Conservation (phyloP, 2,113 vertebrate genomes). For the Phrynosoma platyrhinos region DNA sequence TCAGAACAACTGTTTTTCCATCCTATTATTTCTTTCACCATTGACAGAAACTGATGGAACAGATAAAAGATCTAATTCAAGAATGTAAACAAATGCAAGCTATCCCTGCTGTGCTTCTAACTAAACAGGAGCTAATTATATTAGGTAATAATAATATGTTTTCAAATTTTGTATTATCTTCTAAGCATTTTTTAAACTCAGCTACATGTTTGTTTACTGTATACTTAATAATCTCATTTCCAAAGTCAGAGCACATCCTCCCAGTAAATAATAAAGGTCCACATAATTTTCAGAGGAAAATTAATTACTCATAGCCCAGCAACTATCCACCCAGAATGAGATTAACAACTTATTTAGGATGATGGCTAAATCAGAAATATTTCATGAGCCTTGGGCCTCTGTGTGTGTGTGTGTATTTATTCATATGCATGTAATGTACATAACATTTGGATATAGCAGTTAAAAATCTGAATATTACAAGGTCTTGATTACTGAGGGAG, state of each 20-base stretch:
- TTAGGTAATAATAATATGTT: constrained; percentile 50
- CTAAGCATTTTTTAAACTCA: constrained; percentile 31
- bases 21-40: constrained; percentile 8
- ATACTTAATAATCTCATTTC: constrained; percentile 40
- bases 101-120: not conserved
- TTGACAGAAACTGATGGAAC: constrained; percentile 14
- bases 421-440: no score
- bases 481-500: no score
- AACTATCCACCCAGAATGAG: constrained; percentile 62
- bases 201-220: constrained; percentile 33
- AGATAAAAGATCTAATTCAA: not conserved
- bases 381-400: not conserved
- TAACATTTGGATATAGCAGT: no score
- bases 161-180: constrained; percentile 38
- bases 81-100: constrained; percentile 16
- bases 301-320: constrained; percentile 74
- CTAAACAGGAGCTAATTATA: not conserved
- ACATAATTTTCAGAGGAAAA: constrained; percentile 69
- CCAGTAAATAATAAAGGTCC: constrained; percentile 45
- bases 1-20: not conserved
- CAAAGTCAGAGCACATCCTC: constrained; percentile 27
- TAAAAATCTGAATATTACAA: no score
- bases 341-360: constrained; percentile 1
- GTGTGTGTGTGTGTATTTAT: no score
- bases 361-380: constrained; percentile 12